These are phyloP conservation scores for Xerus inauris DNA, from an alignment of 2,113 vertebrate species.

Conservation along the genomic window DNA sequence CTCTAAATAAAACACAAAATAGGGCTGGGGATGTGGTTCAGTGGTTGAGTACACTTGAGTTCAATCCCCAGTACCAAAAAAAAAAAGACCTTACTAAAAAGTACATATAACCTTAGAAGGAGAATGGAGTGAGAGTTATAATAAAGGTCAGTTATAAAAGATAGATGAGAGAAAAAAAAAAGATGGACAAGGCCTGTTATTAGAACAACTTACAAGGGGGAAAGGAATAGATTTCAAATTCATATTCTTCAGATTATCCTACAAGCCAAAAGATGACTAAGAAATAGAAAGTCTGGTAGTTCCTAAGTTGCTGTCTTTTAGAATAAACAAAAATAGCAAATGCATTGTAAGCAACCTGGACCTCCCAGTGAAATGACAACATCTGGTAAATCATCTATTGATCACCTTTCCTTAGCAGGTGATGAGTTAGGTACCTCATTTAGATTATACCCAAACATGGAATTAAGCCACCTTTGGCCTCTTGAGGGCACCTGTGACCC, in stretches of 20 bases:
- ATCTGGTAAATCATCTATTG: neutral
- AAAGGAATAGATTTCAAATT: constrained; percentile 8
- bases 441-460: neutral
- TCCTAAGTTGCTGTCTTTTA: neutral
- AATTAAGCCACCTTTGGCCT: neutral
- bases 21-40: too few relatives aligned
- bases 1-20: too few relatives aligned
- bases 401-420: neutral
- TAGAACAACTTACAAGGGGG: neutral
- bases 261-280: neutral
- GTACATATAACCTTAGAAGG: neutral
- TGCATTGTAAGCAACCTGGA: neutral
- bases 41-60: too few relatives aligned
- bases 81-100: neutral
- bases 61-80: too few relatives aligned
- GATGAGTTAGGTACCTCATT: neutral
- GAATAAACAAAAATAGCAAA: neutral
- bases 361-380: neutral
- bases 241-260: neutral
- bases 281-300: neutral
- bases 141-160: neutral
- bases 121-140: neutral
- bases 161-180: neutral
- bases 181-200: neutral
- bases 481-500: too few relatives aligned